Evolutionary conservation across 2,113 vertebrate species (phyloP), one percentile per base, ranked within the genome.

Genomic region (Trichomycterus rosablanca): DNA sequence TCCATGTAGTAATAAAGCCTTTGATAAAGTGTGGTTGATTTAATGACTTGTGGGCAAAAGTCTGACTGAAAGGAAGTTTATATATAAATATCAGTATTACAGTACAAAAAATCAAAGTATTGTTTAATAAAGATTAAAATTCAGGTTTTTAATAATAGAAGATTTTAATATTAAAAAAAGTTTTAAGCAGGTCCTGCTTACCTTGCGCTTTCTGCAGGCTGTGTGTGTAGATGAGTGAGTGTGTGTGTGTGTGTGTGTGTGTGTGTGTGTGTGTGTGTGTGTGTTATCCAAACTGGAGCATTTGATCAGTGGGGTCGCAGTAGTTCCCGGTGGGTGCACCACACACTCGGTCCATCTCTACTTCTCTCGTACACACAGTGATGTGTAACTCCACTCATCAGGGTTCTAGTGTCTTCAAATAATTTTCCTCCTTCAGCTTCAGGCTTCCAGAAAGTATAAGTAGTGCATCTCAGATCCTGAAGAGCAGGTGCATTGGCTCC

Each of bases 281-380:
- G 57, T 37, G 43, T 59, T 48, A 59, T 59, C 57, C 57, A 59
- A 59, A 59, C 44, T 59, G 57, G 44, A 59, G 57, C 57, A 59
- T 59, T 59, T 48, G 57, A 48, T 59, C 57, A 15, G 57, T 45
- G 28, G 43, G 57, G 30, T 40, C 43, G 28, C 20, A 22, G 28
- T 11, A 22, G 57, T 24, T 59, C 57, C 57, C 28, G n/a, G 43
- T 22, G 19, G 43, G 20, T 28, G 15, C 24, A 49, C 23, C 24
- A 49, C 23, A 50, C 53, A 46, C 63, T 57, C 16, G 26, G 18
- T 57, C 63, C 63, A 57, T 48, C 43, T 65, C 63, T 55, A 20
- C 15, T 5, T 56, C 50, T 43, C 15, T 18, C 28, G 34, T 9
- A 34, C 4, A 22, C 8, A 14, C 1, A 32, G 1, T 18, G 28